Evolutionary conservation across 2,113 vertebrate species (phyloP).

Genomic region (Otus sunia): DNA sequence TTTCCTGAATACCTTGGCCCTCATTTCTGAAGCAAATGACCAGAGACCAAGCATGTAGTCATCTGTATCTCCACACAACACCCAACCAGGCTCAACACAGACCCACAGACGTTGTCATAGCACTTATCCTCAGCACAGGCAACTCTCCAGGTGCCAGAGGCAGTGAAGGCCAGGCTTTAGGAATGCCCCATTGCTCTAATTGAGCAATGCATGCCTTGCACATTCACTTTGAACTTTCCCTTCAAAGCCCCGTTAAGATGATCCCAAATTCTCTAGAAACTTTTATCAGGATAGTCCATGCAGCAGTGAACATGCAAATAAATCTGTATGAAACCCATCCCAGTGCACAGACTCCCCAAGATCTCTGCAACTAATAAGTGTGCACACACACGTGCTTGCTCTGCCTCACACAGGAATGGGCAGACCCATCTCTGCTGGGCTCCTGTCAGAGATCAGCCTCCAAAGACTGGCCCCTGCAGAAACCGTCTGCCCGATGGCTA

Average conservation of each 20-base stretch:
- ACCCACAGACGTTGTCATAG: rapidly evolving
- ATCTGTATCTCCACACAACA: background rate
- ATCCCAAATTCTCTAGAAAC: background rate
- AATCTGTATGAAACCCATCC: background rate
- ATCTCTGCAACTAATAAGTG: background rate
- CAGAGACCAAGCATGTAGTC: rapidly evolving
- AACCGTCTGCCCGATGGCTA: rapidly evolving
- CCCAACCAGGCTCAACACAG: rapidly evolving
- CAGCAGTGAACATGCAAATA: background rate
- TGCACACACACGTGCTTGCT: background rate
- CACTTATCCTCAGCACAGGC: background rate
- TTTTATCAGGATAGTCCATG: rapidly evolving
- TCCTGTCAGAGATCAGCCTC: rapidly evolving
- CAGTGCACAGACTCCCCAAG: too few species aligned
- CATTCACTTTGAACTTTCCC: background rate
- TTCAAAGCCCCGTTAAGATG: background rate
- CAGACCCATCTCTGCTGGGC: background rate
- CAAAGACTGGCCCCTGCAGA: background rate
- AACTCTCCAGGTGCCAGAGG: background rate
- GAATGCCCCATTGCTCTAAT: background rate
- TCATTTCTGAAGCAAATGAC: background rate
- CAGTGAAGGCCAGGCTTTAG: background rate
- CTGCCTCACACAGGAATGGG: rapidly evolving
- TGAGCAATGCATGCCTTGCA: background rate
- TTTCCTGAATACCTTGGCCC: background rate